Evolutionary conservation across 2,888 invertebrate species (phyloP).

Genomic region (Nyleta sp.): DNA sequence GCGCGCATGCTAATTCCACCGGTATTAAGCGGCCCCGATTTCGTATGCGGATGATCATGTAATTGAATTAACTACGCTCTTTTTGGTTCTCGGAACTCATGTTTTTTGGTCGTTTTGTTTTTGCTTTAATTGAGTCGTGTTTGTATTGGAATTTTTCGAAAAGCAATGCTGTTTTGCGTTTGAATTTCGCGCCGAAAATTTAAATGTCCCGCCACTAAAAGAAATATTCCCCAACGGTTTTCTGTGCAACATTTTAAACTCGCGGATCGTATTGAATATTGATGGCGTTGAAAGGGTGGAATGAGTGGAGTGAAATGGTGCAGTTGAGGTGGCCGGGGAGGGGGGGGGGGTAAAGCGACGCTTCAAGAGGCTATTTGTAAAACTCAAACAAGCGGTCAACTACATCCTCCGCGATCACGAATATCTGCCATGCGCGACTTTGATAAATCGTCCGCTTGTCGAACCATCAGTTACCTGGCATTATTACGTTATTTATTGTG

Average conservation of each 20-base stretch:
- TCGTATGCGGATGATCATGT: no score
- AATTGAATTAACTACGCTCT: no score
- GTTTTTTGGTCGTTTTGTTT: no score
- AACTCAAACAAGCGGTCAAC: conserved; percentile 59
- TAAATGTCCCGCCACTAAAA: no score
- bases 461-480: conserved; percentile 51
- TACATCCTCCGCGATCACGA: conserved; percentile 37
- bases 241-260: conserved; percentile 1
- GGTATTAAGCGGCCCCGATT: conserved; percentile 21
- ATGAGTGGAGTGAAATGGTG: conserved; percentile 25
- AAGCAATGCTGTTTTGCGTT: no score
- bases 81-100: no score
- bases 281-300: conserved; percentile 19
- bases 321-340: neutral
- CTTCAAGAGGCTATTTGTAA: conserved; percentile 54
- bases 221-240: neutral
- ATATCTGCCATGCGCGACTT: conserved; percentile 55
- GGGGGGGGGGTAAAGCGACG: conserved; percentile 25
- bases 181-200: no score
- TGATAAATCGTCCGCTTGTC: conserved; percentile 58
- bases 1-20: conserved; percentile 16
- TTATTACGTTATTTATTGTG: conserved; percentile 59
- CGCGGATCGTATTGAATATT: neutral
- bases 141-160: no score
- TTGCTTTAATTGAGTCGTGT: no score